Base-by-base conservation (phyloP, 2,113 vertebrate genomes). In the Pluvianellus socialis region DNA sequence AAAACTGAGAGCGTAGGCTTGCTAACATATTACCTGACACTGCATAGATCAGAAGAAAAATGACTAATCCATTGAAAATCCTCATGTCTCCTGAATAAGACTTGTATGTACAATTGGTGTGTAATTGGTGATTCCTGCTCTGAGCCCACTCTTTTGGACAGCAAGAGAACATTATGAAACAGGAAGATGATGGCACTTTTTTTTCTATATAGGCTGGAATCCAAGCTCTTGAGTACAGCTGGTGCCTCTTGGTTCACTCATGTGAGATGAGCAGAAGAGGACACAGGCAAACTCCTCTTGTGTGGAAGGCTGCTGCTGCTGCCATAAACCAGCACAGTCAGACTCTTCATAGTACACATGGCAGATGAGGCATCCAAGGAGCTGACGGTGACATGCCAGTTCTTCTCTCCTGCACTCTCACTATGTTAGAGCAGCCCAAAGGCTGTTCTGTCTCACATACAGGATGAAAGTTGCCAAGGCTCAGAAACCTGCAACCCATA, bases 281-380 rank as follows among this genome's bases (percentile, higher is more conserved):
- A 80, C 75, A 53, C 1, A 0, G 11, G 5, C 9, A 80, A 70
- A 49, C 38, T 38, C n/a, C 32, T 62, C 4, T 1, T 42, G 16
- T 14, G 8, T 19, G 24, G 11, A 76, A 86, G 6, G 27, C 7
- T 33, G 16, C n/a, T 76, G 19, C 20, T 79, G 44, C 17, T 91
- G 58, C 1, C 17, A 45, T 2, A 26, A 85, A n/a, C 6, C 66
- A 86, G 32, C 33, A 45, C 14, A 65, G 24, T 35, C 11, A 32
- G 21, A 23, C 20, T 14, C 40, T 56, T 28, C 53, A 20, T 13
- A 5, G 28, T 20, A 55, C 21, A 3, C 1, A 4, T 26, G 42
- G 22, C 23, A 79, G 45, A 32, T 45, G 45, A 55, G 14, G 27
- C 38, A 24, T 1, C 2, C 0, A 1, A 83, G 45, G 42, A 87